Evolutionary conservation across 2,113 vertebrate species (phyloP).

Genomic region (Globicephala melas): DNA sequence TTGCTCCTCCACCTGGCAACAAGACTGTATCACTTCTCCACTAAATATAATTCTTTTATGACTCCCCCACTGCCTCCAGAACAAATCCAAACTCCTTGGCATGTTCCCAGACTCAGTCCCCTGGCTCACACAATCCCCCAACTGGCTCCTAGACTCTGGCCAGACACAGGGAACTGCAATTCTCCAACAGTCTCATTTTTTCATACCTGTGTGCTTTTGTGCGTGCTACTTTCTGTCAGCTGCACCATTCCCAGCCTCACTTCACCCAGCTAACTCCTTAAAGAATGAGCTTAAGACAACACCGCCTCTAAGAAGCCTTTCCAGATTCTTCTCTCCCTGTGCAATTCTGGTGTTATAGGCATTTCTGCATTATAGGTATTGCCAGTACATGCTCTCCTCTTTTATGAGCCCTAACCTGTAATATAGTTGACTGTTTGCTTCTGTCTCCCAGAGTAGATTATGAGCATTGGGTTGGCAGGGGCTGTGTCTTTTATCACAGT

Average conservation of each 20-base stretch:
- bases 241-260: neutral
- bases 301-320: neutral
- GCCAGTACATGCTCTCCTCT: neutral
- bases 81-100: neutral
- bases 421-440: neutral
- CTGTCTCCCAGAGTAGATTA: neutral
- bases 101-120: neutral
- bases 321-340: neutral
- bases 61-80: neutral
- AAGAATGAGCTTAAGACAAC: neutral
- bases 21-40: neutral
- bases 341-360: neutral
- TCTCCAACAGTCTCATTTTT: neutral
- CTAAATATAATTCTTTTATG: neutral
- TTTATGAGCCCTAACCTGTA: neutral
- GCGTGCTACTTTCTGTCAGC: neutral
- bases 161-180: neutral
- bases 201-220: neutral
- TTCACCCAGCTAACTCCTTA: neutral
- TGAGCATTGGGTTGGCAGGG: neutral
- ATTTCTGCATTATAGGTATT: neutral
- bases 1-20: neutral
- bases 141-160: neutral
- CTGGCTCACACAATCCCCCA: neutral
- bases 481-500: neutral